These are phyloP conservation scores for Teleiodes luculella DNA, from an alignment of 2,888 invertebrate genomes.

Conservation along the genomic window DNA sequence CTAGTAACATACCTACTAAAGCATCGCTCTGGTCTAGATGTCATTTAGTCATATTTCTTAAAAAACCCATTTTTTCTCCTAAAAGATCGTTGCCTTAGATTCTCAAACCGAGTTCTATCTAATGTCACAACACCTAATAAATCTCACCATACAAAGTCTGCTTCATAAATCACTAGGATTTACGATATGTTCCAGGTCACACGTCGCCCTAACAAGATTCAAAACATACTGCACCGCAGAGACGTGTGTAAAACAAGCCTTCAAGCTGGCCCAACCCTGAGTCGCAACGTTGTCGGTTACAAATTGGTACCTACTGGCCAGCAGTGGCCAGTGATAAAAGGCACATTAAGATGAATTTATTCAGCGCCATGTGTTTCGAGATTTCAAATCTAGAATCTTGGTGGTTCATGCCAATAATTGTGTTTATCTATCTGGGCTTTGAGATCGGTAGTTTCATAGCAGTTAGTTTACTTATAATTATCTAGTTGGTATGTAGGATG, in stretches of 20 bases:
- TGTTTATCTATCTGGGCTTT: neutral
- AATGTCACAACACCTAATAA: conserved; percentile 10
- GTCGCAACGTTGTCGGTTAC: neutral
- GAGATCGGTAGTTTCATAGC: conserved; percentile 11
- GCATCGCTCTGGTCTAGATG: too few species aligned
- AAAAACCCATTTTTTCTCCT: too few species aligned
- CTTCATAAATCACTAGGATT: conserved; percentile 16
- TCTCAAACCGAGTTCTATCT: conserved; percentile 9
- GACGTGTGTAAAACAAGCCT: neutral
- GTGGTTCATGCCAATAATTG: neutral
- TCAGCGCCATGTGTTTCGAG: neutral
- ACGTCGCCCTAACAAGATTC: conserved; percentile 1
- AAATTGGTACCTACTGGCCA: too few species aligned
- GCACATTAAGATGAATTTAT: conserved; percentile 4
- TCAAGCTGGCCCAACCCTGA: neutral
- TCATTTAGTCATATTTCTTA: too few species aligned
- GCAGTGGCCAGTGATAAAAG: conserved; percentile 5
- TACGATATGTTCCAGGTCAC: conserved; percentile 10
- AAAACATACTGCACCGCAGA: neutral
- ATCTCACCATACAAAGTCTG: conserved; percentile 10
- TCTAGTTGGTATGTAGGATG: conserved; percentile 2
- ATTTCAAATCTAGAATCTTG: neutral
- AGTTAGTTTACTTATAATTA: conserved; percentile 10
- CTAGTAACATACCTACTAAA: too few species aligned
- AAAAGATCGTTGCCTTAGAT: too few species aligned